A percentile compares a stretch with the other conserved stretches of the same genome.
These are phyloP conservation scores for Chloroceryle amazona DNA, from an alignment of 2,797 vertebrate genomes.

Conservation along the genomic window DNA sequence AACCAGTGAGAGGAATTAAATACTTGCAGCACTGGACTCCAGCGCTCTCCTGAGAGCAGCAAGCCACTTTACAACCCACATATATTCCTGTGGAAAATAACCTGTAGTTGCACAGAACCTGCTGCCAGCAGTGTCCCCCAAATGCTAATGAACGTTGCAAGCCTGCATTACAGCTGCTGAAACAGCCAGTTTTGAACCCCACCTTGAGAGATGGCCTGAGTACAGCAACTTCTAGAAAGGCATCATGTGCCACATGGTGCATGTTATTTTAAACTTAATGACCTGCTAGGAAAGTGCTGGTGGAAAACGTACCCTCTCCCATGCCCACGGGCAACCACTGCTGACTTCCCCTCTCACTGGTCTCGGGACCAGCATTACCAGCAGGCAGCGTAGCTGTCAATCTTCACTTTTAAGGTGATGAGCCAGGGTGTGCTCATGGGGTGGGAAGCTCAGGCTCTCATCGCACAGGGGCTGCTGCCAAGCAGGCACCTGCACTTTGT, in stretches of 20 bases:
- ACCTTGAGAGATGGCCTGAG: background rate
- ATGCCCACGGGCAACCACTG: background rate
- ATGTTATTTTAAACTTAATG: background rate
- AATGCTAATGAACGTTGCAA: background rate
- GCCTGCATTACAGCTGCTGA: background rate
- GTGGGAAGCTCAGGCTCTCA: background rate
- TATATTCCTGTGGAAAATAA: background rate
- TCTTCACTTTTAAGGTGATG: background rate
- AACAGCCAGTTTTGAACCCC: background rate
- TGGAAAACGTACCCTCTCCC: background rate
- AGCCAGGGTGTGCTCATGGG: background rate
- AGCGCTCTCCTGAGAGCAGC: background rate
- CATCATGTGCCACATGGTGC: rapidly evolving
- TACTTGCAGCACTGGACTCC: background rate
- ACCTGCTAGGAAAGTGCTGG: rapidly evolving
- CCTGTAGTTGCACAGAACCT: background rate
- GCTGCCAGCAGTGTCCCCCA: background rate
- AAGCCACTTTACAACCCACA: background rate
- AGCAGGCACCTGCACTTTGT: too few relatives aligned
- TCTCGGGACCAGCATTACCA: background rate
- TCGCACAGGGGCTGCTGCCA: rapidly evolving
- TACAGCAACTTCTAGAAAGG: background rate
- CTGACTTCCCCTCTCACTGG: background rate
- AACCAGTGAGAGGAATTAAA: constrained; percentile 27
- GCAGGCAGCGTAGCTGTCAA: background rate